Evolutionary conservation across 1,140 invertebrate genomes (phyloP), one percentile per base, ranked within the genome.

Genomic region (Gryon sp.): DNA sequence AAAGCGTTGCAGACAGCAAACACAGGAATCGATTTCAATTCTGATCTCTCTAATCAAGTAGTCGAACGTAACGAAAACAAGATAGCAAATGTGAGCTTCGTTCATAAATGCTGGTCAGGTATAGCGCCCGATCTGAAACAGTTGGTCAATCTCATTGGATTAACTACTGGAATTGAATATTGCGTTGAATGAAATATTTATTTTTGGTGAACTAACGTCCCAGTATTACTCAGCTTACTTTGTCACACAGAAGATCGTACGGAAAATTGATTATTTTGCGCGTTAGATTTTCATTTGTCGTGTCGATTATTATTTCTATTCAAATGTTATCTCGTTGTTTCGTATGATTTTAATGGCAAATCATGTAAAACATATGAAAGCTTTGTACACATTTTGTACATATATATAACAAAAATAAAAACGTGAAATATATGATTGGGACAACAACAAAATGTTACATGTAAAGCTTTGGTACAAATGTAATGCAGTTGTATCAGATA

Each of bases 41-140:
- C 78, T 74, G 78, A 83, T 83, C 78, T 82, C 70, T 79, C 76
- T 83, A 83, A 83, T 83, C 80, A 83, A 82, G 77, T 76, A 75
- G 52, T 72, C 62, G 52, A 30, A 76, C 74, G 74, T 76, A 69
- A 65, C 65, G 52, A 72, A 74, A 73, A 73, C 75, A 80, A 76
- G 70, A 62, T 66, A 68, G 45, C 50, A 62, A 30, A 69, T 63
- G 65, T 63, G 62, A 53, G 46, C 62, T 28, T 59, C 52, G 66
- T 72, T 72, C 72, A 70, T 72, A 72, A 68, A 78, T 78, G 76
- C 76, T 65, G 57, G 76, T 78, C 69, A 78, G 69, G 76, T 69
- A 68, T 69, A 63, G 46, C 57, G 43, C 20, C n/a, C 48, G 52
- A 53, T 73, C 62, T 65, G 63, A 69, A 78, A 78, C 76, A 78